Evolutionary conservation across 1,140 invertebrate genomes (phyloP).

Genomic region (Mactra quadrangularis): DNA sequence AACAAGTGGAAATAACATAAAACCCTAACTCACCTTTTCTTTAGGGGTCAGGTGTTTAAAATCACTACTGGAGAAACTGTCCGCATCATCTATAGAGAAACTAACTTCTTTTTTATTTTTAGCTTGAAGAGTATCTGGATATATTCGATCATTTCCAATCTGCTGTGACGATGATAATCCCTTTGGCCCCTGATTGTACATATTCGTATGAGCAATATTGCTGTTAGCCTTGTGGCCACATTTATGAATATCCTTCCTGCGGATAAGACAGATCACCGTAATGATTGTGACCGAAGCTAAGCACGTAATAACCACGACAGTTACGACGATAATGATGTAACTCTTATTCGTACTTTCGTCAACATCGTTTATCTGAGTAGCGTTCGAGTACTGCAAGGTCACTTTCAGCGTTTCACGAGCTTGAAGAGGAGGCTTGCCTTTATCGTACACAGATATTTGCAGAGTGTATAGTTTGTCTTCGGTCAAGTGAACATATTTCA

Average conservation of each 20-base stretch:
- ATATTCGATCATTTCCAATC: constrained; percentile 36
- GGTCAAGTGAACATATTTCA: constrained; percentile 35
- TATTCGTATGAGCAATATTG: constrained; percentile 4
- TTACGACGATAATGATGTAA: constrained; percentile 72
- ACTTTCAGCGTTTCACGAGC: constrained; percentile 55
- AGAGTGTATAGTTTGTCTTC: constrained; percentile 64
- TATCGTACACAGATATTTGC: constrained; percentile 66
- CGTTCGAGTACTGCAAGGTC: constrained; percentile 54
- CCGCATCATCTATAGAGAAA: constrained; percentile 52
- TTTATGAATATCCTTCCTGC: constrained; percentile 64
- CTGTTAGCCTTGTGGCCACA: constrained; percentile 3
- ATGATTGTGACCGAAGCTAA: constrained; percentile 72
- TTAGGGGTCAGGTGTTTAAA: background rate
- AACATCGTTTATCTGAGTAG: background rate
- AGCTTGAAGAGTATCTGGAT: constrained; percentile 17
- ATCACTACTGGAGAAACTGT: constrained; percentile 54
- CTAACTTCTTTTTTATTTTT: constrained; percentile 61
- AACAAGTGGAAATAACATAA: no score
- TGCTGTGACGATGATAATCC: background rate
- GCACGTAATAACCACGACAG: constrained; percentile 71
- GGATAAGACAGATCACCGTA: constrained; percentile 71
- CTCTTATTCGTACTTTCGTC: constrained; percentile 53
- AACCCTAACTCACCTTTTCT: background rate
- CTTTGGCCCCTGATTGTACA: constrained; percentile 11
- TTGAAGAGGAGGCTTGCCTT: constrained; percentile 63